Evolutionary conservation across 2,888 invertebrate genomes (phyloP).

Genomic region (Drosophila limbata): DNA sequence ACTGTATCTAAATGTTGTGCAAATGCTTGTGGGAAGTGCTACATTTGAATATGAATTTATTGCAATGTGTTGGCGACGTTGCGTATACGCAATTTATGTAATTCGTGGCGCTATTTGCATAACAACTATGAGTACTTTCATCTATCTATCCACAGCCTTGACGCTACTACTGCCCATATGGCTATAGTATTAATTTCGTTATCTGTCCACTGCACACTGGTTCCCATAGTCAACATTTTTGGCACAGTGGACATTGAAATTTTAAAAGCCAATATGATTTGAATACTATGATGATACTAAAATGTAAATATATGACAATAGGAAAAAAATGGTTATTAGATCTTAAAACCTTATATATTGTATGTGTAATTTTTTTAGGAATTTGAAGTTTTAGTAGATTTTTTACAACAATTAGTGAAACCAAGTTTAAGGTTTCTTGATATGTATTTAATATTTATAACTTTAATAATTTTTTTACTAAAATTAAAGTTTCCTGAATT

Average conservation of each 20-base stretch:
- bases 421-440: no score
- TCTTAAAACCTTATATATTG: no score
- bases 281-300: neutral
- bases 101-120: conserved; percentile 76
- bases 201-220: conserved; percentile 16
- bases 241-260: no score
- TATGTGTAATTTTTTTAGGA: no score
- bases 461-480: no score
- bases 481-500: no score
- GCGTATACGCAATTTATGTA: conserved; percentile 80
- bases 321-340: no score
- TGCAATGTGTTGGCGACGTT: conserved; percentile 63
- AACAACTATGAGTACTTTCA: conserved; percentile 67
- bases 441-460: no score
- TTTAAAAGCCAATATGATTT: neutral
- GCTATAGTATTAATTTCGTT: conserved; percentile 23
- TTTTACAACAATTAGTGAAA: no score
- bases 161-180: conserved; percentile 11
- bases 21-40: conserved; percentile 60
- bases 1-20: conserved; percentile 76
- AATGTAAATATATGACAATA: no score
- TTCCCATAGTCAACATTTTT: neutral
- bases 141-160: conserved; percentile 3
- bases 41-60: conserved; percentile 75
- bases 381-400: no score